Evolutionary conservation across 1,140 invertebrate genomes (phyloP).

Genomic region (Leguminivora glycinivorella): DNA sequence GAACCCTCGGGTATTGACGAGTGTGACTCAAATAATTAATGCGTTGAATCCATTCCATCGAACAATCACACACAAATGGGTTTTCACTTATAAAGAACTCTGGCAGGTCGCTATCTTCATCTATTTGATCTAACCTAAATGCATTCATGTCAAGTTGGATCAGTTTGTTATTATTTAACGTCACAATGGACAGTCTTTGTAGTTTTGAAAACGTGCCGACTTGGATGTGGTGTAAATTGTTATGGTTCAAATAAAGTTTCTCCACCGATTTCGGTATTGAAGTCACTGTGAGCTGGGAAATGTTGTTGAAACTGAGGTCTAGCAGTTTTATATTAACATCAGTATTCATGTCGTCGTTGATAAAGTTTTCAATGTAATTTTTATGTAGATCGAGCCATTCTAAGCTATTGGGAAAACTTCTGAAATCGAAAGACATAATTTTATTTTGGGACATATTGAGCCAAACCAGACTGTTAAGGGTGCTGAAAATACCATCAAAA

Average conservation of each 20-base stretch:
- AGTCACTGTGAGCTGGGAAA: slow-evolving; percentile 83
- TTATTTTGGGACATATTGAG: slow-evolving; percentile 86
- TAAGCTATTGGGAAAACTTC: slow-evolving; percentile 82
- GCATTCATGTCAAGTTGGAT: slow-evolving; percentile 86
- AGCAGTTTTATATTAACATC: slow-evolving; percentile 85
- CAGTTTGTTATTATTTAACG: slow-evolving; percentile 87
- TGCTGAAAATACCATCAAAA: slow-evolving; percentile 83
- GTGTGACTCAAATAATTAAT: slow-evolving; percentile 85
- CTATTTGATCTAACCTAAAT: slow-evolving; percentile 83
- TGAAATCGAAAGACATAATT: slow-evolving; percentile 84
- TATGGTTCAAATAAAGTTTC: slow-evolving; percentile 88
- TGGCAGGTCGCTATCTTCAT: slow-evolving; percentile 83
- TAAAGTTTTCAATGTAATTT: slow-evolving; percentile 80
- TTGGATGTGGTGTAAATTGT: slow-evolving; percentile 84
- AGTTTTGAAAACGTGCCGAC: slow-evolving; percentile 87
- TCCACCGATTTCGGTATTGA: slow-evolving; percentile 87
- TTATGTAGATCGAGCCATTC: slow-evolving; percentile 86
- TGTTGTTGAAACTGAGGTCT: slow-evolving; percentile 87
- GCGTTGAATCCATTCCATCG: slow-evolving; percentile 91
- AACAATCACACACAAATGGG: slow-evolving; percentile 90
- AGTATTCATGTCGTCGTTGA: slow-evolving; percentile 63
- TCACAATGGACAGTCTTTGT: slow-evolving; percentile 84
- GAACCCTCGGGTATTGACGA: slow-evolving; percentile 89
- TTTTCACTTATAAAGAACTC: slow-evolving; percentile 90
- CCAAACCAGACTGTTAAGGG: slow-evolving; percentile 83